Conservation (phyloP, 2,113 vertebrate genomes). For the Rhinogobius similis region DNA sequence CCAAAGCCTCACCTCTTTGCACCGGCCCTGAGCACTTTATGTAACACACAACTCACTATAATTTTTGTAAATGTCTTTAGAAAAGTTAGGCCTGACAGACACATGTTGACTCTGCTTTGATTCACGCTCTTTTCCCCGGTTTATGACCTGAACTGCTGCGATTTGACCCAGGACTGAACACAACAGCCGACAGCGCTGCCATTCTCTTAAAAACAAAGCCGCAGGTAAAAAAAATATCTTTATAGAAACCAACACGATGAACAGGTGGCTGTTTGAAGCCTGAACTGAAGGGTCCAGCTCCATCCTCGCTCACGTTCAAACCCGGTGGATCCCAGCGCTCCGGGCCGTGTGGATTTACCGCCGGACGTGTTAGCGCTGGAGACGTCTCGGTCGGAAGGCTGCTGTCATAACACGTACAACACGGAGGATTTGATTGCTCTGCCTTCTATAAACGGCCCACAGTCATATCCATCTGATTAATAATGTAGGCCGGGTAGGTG, state of each 20-base stretch:
- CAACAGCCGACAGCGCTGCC: too few species aligned
- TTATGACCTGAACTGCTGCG: too few species aligned
- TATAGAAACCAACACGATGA: background rate
- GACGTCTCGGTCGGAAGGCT: background rate
- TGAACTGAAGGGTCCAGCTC: background rate
- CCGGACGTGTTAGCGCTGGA: background rate
- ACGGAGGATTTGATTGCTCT: background rate
- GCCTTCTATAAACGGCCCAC: background rate
- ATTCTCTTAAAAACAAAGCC: too few species aligned
- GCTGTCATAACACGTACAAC: background rate
- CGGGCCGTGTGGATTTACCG: background rate
- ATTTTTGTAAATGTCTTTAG: too few species aligned
- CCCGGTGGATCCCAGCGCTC: background rate
- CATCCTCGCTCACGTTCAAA: background rate
- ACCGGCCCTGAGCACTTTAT: too few species aligned
- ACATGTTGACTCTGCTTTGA: too few species aligned
- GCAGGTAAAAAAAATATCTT: too few species aligned
- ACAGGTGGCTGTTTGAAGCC: background rate
- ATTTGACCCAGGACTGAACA: too few species aligned
- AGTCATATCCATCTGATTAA: constrained; percentile 14
- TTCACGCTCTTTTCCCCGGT: too few species aligned
- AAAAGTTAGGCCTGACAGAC: too few species aligned
- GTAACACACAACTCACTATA: too few species aligned
- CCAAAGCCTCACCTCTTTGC: too few species aligned
- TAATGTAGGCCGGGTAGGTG: constrained; percentile 21